Evolutionary conservation across 2,888 invertebrate species (phyloP), one percentile per base, ranked within the genome.

Genomic region (Drosophila mercatorum): DNA sequence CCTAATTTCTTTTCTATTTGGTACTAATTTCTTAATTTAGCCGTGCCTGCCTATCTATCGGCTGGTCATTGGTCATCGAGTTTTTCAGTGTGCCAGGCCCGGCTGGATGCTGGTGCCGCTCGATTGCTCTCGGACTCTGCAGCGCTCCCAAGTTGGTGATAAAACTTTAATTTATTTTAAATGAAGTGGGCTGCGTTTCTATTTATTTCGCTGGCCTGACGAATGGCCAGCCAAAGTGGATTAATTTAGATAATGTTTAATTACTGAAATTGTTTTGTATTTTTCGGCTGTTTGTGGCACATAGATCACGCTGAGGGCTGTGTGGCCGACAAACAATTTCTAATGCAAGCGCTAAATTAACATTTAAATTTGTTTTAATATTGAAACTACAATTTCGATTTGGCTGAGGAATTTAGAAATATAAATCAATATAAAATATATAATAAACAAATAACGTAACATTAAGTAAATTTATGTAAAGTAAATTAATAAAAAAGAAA

Each of bases 1-100:
- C 91, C 78, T 89, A 90, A 90, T 88, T 90, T 89, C 76, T 89
- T 90, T 90, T 86, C 79, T 73, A 88, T 90, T 90, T 83, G 84
- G 71, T 75, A 83, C 90, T 88, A 88, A 88, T 88, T 88, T 88
- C 88, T 88, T 88, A 83, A 89, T 88, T 88, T 83, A 53, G 58
- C 65, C 70, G 62, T 64, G 86, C 49, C 62, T 78, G 47, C 38
- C 66, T 51, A 68, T 55, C 62, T 68, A 55, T 61, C 5, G 11
- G 17, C 17, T 34, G 31, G 6, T 69, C 68, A 81, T 80, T 60
- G 64, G 76, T 70, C 68, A 81, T 81, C 72, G 73, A 58, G 67
- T 77, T 81, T 77, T 72, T 56, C 77, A 81, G 80, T 75, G 68
- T 43, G 62, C 47, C 44, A 73, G 79, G 74, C 59, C 58, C 52